phyloP scores from a whole-genome alignment of 2,888 invertebrate species.

The Acleris cristana region DNA sequence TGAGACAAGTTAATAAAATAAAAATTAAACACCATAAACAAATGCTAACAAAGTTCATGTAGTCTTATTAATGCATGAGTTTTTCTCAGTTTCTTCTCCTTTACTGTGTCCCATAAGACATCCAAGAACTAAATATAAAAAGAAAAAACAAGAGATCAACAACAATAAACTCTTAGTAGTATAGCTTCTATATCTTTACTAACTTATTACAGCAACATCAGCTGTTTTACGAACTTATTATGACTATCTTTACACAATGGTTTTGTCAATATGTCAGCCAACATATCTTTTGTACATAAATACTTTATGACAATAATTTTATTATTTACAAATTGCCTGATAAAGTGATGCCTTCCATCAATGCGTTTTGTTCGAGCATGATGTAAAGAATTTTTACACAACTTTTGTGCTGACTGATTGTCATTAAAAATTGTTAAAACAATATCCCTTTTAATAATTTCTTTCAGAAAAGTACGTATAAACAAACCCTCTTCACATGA shows the following conservation, averaged over 20 bases:
- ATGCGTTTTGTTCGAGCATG: slow-evolving; percentile 3
- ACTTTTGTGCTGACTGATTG: slow-evolving; percentile 4
- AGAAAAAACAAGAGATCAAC: too few species aligned
- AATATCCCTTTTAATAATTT: not conserved
- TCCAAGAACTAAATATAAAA: too few species aligned
- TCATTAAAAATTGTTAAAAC: not conserved
- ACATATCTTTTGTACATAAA: slow-evolving; percentile 1
- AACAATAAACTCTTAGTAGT: not conserved
- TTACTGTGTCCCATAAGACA: too few species aligned
- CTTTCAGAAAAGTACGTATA: too few species aligned
- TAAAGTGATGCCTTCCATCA: slow-evolving; percentile 2
- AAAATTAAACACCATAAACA: too few species aligned
- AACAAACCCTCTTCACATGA: too few species aligned
- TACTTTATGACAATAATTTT: slow-evolving; percentile 3
- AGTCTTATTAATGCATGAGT: too few species aligned
- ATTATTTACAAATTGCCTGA: not conserved
- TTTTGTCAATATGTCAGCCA: slow-evolving; percentile 5
- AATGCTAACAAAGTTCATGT: too few species aligned
- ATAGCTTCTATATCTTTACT: too few species aligned
- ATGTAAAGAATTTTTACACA: slow-evolving; percentile 2
- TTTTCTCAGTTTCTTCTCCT: too few species aligned
- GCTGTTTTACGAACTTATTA: not conserved
- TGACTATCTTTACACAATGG: not conserved
- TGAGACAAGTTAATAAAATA: too few species aligned
- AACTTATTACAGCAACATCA: slow-evolving; percentile 1